Percentiles rank a stretch among this genome's conserved stretches.
These are phyloP conservation scores for Hymenochirus boettgeri DNA, from an alignment of 2,113 vertebrate species.

Conservation along the genomic window DNA sequence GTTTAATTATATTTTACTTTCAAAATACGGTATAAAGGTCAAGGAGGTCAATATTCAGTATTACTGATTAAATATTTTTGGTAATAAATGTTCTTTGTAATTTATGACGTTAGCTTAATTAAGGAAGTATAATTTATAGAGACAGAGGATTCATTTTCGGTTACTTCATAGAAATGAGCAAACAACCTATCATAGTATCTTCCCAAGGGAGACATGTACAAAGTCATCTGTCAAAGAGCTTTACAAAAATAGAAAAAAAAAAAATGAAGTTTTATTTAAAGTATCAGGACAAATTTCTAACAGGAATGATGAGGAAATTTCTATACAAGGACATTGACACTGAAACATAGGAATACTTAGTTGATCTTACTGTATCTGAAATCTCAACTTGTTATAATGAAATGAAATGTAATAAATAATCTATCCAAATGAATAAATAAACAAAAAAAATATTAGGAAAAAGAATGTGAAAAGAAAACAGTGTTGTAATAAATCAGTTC, in stretches of 20 bases:
- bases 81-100: conserved; percentile 10
- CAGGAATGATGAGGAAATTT: conserved; percentile 27
- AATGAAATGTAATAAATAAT: too few relatives aligned
- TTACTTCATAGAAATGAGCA: conserved; percentile 19
- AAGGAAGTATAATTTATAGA: conserved; percentile 22
- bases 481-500: too few relatives aligned
- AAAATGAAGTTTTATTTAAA: conserved; percentile 8
- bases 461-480: too few relatives aligned
- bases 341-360: background rate
- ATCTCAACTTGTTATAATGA: too few relatives aligned
- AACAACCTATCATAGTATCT: background rate
- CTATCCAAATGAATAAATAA: too few relatives aligned
- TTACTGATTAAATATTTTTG: too few relatives aligned
- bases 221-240: conserved; percentile 27
- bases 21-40: too few relatives aligned
- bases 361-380: too few relatives aligned
- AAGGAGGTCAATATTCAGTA: too few relatives aligned
- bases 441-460: too few relatives aligned
- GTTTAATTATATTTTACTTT: too few relatives aligned
- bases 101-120: conserved; percentile 25
- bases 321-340: conserved; percentile 21
- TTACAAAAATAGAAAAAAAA: conserved; percentile 5
- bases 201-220: background rate
- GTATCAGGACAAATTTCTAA: background rate
- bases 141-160: conserved; percentile 6